Conservation (phyloP, 2,113 vertebrate species). For the Entomyzon cyanotis region DNA sequence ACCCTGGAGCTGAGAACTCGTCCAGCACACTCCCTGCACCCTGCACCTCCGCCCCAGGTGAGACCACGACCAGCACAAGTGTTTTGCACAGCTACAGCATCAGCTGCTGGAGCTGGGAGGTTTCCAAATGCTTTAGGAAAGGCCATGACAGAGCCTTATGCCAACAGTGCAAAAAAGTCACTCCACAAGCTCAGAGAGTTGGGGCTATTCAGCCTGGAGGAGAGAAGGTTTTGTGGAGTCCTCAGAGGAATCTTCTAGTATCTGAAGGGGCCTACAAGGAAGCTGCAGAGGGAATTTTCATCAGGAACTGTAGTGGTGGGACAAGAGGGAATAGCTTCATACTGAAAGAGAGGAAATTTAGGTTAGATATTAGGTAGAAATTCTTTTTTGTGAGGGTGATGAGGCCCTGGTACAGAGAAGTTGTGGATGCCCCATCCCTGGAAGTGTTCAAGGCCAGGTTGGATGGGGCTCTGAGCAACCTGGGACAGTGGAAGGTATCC, state of each 20-base stretch:
- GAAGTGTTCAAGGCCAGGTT: background rate
- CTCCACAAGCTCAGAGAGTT: background rate
- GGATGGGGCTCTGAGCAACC: background rate
- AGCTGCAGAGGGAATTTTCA: background rate
- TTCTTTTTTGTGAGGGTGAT: background rate
- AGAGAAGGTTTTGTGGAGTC: background rate
- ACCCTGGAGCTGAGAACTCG: background rate
- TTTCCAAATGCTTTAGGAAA: background rate
- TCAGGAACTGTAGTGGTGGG: background rate
- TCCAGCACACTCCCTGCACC: background rate
- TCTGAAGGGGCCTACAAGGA: background rate
- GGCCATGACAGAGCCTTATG: background rate
- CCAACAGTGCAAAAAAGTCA: background rate
- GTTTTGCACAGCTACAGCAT: background rate
- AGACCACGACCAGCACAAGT: background rate
- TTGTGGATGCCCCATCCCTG: background rate
- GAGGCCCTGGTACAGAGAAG: background rate
- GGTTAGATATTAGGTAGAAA: background rate
- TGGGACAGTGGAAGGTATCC: background rate
- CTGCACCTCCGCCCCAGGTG: slow-evolving; percentile 29
- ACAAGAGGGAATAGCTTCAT: background rate
- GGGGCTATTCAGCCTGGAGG: background rate
- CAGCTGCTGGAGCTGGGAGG: background rate
- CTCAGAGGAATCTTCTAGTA: background rate
- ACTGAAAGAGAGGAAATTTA: background rate